Conservation (phyloP, 2,888 invertebrate genomes). For the Tachina grossa region DNA sequence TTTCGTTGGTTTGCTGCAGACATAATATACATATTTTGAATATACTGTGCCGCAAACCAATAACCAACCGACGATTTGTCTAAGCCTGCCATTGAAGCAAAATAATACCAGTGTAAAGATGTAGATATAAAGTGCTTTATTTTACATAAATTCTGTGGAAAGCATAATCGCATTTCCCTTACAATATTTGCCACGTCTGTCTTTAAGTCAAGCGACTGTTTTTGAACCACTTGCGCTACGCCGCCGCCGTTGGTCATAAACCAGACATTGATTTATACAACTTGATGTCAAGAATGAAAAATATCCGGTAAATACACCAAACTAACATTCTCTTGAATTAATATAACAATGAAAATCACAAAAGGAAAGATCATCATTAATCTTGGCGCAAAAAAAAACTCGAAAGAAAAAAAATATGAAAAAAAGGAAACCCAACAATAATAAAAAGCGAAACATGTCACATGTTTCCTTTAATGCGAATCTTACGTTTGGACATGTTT, state of each 20-base stretch:
- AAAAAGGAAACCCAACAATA: conserved; percentile 6
- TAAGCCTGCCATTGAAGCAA: no score
- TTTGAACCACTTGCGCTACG: neutral
- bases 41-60: no score
- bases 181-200: no score
- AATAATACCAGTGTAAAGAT: no score
- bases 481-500: conserved; percentile 33
- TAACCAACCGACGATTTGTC: no score
- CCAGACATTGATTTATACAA: conserved; percentile 39
- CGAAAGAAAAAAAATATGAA: neutral
- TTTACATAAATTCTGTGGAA: no score
- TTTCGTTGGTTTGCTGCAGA: no score
- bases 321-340: conserved; percentile 9
- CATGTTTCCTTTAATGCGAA: conserved; percentile 55
- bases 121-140: no score
- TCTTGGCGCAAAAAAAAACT: neutral
- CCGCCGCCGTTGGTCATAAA: conserved; percentile 8
- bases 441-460: conserved; percentile 56
- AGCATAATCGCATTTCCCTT: no score
- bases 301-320: conserved; percentile 15
- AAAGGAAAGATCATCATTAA: conserved; percentile 59
- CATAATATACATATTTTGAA: no score
- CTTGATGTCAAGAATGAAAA: conserved; percentile 35
- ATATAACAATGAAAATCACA: conserved; percentile 31
- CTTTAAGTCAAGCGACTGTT: no score